Percentiles rank a stretch among this genome's conserved stretches.
These are phyloP conservation scores for Thalassoma bifasciatum DNA, from an alignment of 2,113 vertebrate genomes.

Conservation along the genomic window DNA sequence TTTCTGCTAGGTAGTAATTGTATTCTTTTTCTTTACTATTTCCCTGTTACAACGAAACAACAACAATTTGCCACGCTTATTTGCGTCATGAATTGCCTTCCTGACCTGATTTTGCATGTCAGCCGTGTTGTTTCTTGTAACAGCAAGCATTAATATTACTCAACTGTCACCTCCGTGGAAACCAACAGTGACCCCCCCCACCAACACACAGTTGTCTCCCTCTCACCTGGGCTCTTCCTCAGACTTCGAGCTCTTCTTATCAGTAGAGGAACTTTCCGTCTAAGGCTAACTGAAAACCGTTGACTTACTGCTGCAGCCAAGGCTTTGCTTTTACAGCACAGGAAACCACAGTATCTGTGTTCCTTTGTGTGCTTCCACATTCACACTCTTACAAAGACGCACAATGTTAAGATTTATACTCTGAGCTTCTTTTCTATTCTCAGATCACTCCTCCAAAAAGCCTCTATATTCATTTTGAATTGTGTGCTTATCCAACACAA, in stretches of 20 bases:
- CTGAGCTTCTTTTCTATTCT: conserved; percentile 23
- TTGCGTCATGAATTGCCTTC: conserved; percentile 16
- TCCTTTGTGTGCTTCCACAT: conserved; percentile 29
- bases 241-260: conserved; percentile 61
- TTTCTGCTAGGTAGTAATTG: neutral
- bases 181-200: conserved; percentile 47
- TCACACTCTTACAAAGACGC: neutral
- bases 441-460: conserved; percentile 16
- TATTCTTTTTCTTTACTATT: neutral
- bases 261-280: conserved; percentile 72
- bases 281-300: conserved; percentile 78
- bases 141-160: conserved; percentile 57
- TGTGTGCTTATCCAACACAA: conserved; percentile 11
- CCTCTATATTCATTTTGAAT: conserved; percentile 19
- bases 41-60: neutral
- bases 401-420: neutral
- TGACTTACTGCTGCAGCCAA: conserved; percentile 66
- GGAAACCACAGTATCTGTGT: conserved; percentile 75
- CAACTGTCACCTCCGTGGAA: conserved; percentile 69
- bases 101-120: conserved; percentile 50
- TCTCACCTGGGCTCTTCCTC: conserved; percentile 49
- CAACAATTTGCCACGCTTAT: conserved; percentile 17
- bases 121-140: conserved; percentile 51
- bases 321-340: conserved; percentile 58
- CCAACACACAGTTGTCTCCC: conserved; percentile 29